Percentiles rank a stretch among this genome's conserved stretches.
Evolutionary conservation across 2,888 invertebrate species (phyloP).

Genomic region (Zaprionus obscuricornis): DNA sequence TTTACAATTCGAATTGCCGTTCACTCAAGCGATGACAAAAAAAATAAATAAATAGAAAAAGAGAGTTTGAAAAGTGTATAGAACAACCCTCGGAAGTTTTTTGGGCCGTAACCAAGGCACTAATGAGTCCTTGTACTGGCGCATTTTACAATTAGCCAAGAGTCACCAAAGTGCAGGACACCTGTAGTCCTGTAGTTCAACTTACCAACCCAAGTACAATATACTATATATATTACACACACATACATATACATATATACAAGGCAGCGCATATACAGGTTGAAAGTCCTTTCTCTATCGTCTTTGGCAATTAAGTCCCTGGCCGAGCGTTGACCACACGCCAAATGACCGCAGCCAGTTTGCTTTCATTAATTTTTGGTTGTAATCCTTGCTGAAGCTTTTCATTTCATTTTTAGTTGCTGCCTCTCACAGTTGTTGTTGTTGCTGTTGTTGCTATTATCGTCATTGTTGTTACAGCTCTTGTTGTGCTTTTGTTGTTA

Average conservation of each 20-base stretch:
- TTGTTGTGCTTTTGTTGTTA: conserved; percentile 17
- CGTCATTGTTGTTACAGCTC: conserved; percentile 17
- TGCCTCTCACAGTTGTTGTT: conserved; percentile 40
- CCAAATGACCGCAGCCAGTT: conserved; percentile 79
- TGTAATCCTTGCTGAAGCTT: conserved; percentile 78
- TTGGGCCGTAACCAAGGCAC: conserved; percentile 66
- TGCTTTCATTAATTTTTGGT: conserved; percentile 81
- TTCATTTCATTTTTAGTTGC: conserved; percentile 74
- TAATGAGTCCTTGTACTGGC: conserved; percentile 62
- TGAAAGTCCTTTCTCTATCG: conserved; percentile 47
- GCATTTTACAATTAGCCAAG: conserved; percentile 73
- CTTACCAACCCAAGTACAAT: conserved; percentile 3
- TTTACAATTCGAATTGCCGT: conserved; percentile 23
- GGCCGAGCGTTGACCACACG: conserved; percentile 77
- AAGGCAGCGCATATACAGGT: background rate
- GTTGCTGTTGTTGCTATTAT: conserved; percentile 1
- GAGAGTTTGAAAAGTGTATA: conserved; percentile 19
- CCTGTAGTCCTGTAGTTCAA: conserved; percentile 51
- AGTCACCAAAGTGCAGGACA: conserved; percentile 64
- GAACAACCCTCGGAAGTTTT: conserved; percentile 53
- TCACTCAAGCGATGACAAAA: conserved; percentile 46
- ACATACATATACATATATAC: conserved; percentile 3
- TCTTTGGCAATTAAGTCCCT: conserved; percentile 79
- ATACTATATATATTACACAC: conserved; percentile 32
- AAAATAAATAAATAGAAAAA: too few relatives aligned